Conservation (phyloP, 2,888 invertebrate genomes). For the Oligia strigilis region DNA sequence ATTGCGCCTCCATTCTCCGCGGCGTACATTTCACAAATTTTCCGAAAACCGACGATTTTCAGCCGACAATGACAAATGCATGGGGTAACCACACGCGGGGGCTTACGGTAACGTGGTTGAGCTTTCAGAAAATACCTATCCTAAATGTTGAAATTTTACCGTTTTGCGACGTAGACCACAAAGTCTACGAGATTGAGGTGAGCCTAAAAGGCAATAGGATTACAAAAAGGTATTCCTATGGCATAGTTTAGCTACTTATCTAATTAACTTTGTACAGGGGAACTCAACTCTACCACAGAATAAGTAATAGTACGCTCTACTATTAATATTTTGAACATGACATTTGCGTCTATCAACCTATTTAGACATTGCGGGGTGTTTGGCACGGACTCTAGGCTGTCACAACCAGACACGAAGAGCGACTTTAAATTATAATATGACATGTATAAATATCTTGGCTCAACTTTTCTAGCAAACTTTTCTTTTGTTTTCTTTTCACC, state of each 20-base stretch:
- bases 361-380: not conserved
- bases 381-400: not conserved
- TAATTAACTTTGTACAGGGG: not conserved
- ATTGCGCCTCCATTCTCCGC: conserved; percentile 49
- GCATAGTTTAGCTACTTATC: not conserved
- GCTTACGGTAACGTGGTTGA: conserved; percentile 20
- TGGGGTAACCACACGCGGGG: conserved; percentile 44
- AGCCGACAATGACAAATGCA: conserved; percentile 61
- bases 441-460: not conserved
- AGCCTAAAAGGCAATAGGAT: conserved; percentile 13
- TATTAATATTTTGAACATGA: not conserved
- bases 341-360: not conserved
- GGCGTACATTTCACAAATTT: conserved; percentile 59
- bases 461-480: not conserved
- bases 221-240: not conserved
- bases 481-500: too few species aligned
- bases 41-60: conserved; percentile 55
- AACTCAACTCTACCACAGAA: not conserved
- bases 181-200: conserved; percentile 7
- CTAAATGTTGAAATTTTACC: conserved; percentile 28
- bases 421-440: not conserved
- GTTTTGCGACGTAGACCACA: conserved; percentile 23
- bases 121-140: conserved; percentile 12
- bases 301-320: too few species aligned
- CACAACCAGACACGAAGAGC: not conserved